These are phyloP conservation scores for Tychaedon coryphoeus DNA, from an alignment of 2,113 vertebrate genomes.

Conservation along the genomic window DNA sequence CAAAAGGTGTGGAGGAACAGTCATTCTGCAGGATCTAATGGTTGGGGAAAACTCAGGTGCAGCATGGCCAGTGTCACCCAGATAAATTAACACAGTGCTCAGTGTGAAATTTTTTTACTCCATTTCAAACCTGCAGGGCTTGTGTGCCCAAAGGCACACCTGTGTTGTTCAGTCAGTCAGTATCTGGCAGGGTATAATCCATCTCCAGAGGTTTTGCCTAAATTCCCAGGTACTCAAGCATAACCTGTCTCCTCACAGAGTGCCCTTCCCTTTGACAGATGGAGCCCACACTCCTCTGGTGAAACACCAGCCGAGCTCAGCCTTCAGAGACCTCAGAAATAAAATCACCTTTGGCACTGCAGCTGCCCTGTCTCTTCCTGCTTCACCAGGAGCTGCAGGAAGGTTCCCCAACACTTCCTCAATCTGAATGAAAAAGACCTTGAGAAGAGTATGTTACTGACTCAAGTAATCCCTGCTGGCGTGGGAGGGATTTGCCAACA, in stretches of 20 bases:
- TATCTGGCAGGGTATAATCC: neutral
- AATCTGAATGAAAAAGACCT: neutral
- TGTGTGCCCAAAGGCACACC: neutral
- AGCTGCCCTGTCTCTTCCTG: neutral
- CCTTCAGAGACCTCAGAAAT: neutral
- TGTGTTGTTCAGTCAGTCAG: neutral
- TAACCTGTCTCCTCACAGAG: neutral
- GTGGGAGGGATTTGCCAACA: neutral
- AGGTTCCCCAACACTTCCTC: neutral
- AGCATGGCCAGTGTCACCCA: neutral
- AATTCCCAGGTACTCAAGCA: neutral
- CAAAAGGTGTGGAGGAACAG: neutral
- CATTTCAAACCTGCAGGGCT: neutral
- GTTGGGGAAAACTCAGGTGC: neutral
- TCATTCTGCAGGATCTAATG: neutral
- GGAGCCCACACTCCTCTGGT: neutral
- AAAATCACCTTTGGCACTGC: neutral
- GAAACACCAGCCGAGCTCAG: neutral
- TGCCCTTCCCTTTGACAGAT: neutral
- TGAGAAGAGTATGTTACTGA: neutral
- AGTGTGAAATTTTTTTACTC: accelerated
- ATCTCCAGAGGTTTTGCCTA: neutral
- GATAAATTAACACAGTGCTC: neutral
- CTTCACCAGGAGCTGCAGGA: neutral
- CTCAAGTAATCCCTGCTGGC: accelerated